Evolutionary conservation across 1,140 invertebrate species (phyloP), one percentile per base, ranked within the genome.

Genomic region (Lasaia peninsularis): DNA sequence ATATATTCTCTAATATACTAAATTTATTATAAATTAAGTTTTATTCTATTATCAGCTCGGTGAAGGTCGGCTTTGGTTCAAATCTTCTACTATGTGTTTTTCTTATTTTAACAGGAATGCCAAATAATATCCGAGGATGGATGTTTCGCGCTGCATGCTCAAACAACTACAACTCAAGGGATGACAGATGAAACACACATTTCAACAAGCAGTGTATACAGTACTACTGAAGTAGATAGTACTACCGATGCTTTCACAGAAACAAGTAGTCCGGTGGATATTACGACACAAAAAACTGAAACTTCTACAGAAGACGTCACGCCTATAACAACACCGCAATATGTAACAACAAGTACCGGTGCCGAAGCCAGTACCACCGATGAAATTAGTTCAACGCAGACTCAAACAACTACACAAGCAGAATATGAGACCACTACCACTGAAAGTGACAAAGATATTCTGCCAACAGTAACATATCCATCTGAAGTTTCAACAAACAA

Each of bases 91-190:
- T n/a, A n/a, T 28, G 8, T 7, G 24, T 28, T 3, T 28, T 7
- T 28, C 24, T 28, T 28, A 28, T 28, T 28, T 28, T n/a, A n/a
- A 52, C 12, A 76, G 71, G 5, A 28, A 28, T 76, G 71, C 28
- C 56, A 67, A 3, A 21, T 11, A 3, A 76, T 76, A 49, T 65
- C 65, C 9, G 65, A 63, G 61, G 62, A 63, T 9, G 71, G 71
- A 0, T 73, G 71, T 35, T 70, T 58, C 12, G 60, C 63, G 10
- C 11, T 21, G 8, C 33, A 48, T 8, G 55, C 50, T 35, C 24
- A 28, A 28, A 11, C 18, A 8, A 31, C 16, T 7, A 50, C 33
- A 6, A 56, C 54, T 28, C 24, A 28, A 28, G 5, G 8, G 0
- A 28, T 7, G 8, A 28, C 24, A 28, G 24, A 28, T 28, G 24